These are phyloP conservation scores for Liodrosophila aerea DNA, from an alignment of 2,888 invertebrate genomes.

Conservation along the genomic window DNA sequence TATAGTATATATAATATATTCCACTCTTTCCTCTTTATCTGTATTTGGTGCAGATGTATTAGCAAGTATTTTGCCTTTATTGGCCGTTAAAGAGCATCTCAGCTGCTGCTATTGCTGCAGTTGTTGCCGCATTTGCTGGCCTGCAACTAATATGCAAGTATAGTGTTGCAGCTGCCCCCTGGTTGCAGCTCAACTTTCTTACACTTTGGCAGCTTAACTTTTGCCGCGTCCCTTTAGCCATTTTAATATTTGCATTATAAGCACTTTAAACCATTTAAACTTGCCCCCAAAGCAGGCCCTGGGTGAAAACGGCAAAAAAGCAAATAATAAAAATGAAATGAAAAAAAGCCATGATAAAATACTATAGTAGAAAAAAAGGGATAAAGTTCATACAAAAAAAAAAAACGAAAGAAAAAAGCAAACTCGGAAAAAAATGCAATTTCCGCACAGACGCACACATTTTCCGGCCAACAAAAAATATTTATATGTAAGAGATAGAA, in stretches of 20 bases:
- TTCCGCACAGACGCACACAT: conserved; percentile 81
- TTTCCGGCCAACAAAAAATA: conserved; percentile 67
- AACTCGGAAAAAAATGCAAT: conserved; percentile 68
- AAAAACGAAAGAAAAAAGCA: conserved; percentile 30
- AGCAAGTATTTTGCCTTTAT: conserved; percentile 43
- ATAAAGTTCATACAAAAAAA: conserved; percentile 33
- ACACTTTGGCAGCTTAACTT: conserved; percentile 64
- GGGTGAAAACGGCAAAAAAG: conserved; percentile 51
- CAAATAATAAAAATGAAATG: conserved; percentile 35
- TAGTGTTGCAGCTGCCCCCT: conserved; percentile 17
- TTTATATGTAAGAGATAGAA: conserved; percentile 15
- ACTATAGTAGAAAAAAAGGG: conserved; percentile 26
- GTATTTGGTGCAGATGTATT: conserved; percentile 6
- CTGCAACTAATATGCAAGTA: conserved; percentile 60
- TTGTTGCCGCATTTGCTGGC: conserved; percentile 26
- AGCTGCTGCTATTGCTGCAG: neutral
- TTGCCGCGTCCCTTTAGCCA: conserved; percentile 47
- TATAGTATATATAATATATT: too few species aligned
- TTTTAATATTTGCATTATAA: conserved; percentile 73
- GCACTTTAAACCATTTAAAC: conserved; percentile 74
- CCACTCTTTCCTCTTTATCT: neutral
- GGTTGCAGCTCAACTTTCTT: conserved; percentile 52
- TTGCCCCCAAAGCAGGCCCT: conserved; percentile 49
- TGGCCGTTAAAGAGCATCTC: conserved; percentile 40
- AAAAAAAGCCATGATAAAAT: conserved; percentile 26